These are phyloP conservation scores for Danio kyathit DNA, from an alignment of 2,797 vertebrate species.

Conservation along the genomic window DNA sequence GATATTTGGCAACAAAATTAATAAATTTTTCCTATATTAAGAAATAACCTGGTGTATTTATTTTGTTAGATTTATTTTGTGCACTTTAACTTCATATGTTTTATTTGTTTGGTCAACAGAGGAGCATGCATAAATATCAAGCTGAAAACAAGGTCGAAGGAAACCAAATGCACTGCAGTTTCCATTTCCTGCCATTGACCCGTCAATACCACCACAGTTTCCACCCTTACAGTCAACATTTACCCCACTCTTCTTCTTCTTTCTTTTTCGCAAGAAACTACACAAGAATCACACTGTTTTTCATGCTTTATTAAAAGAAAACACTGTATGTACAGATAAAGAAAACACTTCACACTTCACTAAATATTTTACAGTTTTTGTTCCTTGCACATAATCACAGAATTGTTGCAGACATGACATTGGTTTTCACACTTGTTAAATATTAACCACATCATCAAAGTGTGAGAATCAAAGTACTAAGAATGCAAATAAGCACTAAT, in stretches of 20 bases:
- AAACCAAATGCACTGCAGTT: neutral
- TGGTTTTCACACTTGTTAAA: too few species aligned
- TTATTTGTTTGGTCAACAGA: constrained; percentile 16
- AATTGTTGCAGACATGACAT: too few species aligned
- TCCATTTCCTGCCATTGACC: constrained; percentile 48
- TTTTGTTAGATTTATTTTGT: neutral
- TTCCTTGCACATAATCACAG: too few species aligned
- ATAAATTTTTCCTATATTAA: neutral
- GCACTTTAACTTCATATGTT: neutral
- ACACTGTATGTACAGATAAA: neutral
- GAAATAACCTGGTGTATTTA: neutral
- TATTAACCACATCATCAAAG: neutral
- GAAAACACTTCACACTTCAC: too few species aligned
- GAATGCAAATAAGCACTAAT: neutral
- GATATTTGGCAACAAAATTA: neutral
- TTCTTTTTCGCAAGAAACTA: neutral
- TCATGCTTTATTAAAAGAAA: constrained; percentile 13
- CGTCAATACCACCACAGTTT: constrained; percentile 18
- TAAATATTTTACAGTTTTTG: too few species aligned
- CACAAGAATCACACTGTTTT: neutral
- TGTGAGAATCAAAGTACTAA: neutral
- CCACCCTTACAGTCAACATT: neutral
- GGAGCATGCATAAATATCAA: neutral
- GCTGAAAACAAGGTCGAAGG: neutral
- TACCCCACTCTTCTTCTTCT: neutral